phyloP scores from a whole-genome alignment of 1,140 invertebrate species.

The Lanistes nyassanus region DNA sequence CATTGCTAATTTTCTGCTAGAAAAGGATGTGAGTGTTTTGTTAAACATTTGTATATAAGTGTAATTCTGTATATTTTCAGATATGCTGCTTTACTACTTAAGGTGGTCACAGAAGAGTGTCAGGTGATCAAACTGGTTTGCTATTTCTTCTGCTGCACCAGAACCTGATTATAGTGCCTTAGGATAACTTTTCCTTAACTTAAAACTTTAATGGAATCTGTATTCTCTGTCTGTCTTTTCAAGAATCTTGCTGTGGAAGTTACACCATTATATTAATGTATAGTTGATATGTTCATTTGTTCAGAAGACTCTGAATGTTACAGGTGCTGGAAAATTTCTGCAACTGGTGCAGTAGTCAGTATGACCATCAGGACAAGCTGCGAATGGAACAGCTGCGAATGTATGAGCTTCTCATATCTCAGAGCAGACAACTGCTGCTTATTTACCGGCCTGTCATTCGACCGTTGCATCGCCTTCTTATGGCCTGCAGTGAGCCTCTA shows the following conservation, averaged over 20 bases:
- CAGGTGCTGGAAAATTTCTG: slow-evolving; percentile 70
- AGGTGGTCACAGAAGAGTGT: too few species aligned
- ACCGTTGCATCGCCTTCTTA: slow-evolving; percentile 85
- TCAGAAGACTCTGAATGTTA: slow-evolving; percentile 67
- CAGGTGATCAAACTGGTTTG: too few species aligned
- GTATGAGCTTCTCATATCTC: slow-evolving; percentile 81
- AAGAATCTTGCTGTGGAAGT: neutral
- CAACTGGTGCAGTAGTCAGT: slow-evolving; percentile 67
- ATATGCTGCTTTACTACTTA: too few species aligned
- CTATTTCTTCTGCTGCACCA: too few species aligned
- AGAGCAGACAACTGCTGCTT: slow-evolving; percentile 77
- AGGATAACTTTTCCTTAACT: neutral
- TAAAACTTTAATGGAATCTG: too few species aligned
- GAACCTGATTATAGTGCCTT: too few species aligned
- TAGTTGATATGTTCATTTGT: slow-evolving; percentile 65
- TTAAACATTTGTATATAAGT: slow-evolving; percentile 63
- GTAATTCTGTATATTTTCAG: too few species aligned
- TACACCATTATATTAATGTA: neutral
- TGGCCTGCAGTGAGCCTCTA: slow-evolving; percentile 79
- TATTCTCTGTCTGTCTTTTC: neutral
- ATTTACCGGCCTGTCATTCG: slow-evolving; percentile 90
- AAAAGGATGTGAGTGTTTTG: slow-evolving; percentile 53
- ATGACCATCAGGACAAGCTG: slow-evolving; percentile 76
- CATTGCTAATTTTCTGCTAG: slow-evolving; percentile 68
- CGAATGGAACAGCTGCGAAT: slow-evolving; percentile 83